Conservation (phyloP, 1,140 invertebrate species). For the Drosophila santomea region DNA sequence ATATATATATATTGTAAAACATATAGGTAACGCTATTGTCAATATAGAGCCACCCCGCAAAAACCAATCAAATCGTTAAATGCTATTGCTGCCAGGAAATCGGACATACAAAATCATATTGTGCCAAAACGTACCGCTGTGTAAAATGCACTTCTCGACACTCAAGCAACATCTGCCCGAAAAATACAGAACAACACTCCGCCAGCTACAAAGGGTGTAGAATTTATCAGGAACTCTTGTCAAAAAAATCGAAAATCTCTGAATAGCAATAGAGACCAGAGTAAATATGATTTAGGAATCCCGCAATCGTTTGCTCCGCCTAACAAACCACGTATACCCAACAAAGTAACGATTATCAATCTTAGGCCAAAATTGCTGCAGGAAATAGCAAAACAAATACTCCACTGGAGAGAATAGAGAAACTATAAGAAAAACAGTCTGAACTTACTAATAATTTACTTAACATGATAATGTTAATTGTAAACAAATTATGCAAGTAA, state of each 20-base stretch:
- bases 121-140: too few species aligned
- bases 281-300: not conserved
- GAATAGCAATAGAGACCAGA: not conserved
- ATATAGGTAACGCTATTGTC: not conserved
- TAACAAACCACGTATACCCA: too few species aligned
- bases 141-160: too few species aligned
- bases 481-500: constrained; percentile 4
- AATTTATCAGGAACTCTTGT: constrained; percentile 19
- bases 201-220: constrained; percentile 57
- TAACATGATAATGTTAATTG: not conserved
- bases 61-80: too few species aligned
- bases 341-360: not conserved
- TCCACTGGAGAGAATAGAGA: not conserved
- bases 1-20: not conserved
- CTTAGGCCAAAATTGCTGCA: not conserved
- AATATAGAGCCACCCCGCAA: not conserved
- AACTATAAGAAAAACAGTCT: not conserved
- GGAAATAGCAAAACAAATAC: not conserved
- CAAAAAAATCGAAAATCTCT: constrained; percentile 7
- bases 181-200: constrained; percentile 52
- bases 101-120: too few species aligned
- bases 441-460: not conserved
- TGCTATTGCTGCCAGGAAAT: too few species aligned
- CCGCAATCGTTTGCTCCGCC: too few species aligned
- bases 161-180: too few species aligned